Base-by-base conservation (phyloP, 2,113 vertebrate species). In the Opisthocomus hoazin region DNA sequence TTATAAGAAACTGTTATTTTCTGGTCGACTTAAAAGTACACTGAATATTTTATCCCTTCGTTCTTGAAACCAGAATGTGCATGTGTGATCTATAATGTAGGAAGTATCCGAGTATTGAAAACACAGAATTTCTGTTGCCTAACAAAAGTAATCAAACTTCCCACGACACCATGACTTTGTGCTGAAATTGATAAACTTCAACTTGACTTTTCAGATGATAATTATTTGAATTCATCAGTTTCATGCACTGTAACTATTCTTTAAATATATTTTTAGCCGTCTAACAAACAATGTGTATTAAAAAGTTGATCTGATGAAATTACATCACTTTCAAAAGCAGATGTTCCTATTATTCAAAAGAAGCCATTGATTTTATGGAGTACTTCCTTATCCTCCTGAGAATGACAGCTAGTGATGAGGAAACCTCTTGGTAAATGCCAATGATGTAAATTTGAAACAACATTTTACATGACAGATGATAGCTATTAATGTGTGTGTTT, bases 391-490 rank as follows among this genome's bases (percentile, higher is more conserved):
- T 75, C 53, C 81, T 96, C 78, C 85, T 54, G 90, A 97, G 92
- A 94, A 84, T 76, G 86, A 75, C 90, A 91, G 51, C 70, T 85
- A 94, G 78, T 61, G 57, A 87, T 61, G 80, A 94, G 86, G 86
- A 96, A 95, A 91, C 43, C 77, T 90, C 90, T 87, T 46, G 66
- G 63, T 93, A 90, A 79, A 96, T 97, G 79, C 56, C 86, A 86
- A 60, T 19, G 43, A 87, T 83, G 58, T 61, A 84, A 92, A 93
- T 92, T 85, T 83, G 83, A 94, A 96, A 80, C 41, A 81, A 39
- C 54, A 56, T 90, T 96, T 94, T 87, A 69, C 37, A 68, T 91
- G 94, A 96, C 46, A 89, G 77, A 96, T 93, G 77, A 93, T 90
- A 85, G 50, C 84, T 88, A 95, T 95, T 95, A 87, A 96, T 36